Evolutionary conservation across 1,140 invertebrate species (phyloP).

Genomic region (Lithobius niger): DNA sequence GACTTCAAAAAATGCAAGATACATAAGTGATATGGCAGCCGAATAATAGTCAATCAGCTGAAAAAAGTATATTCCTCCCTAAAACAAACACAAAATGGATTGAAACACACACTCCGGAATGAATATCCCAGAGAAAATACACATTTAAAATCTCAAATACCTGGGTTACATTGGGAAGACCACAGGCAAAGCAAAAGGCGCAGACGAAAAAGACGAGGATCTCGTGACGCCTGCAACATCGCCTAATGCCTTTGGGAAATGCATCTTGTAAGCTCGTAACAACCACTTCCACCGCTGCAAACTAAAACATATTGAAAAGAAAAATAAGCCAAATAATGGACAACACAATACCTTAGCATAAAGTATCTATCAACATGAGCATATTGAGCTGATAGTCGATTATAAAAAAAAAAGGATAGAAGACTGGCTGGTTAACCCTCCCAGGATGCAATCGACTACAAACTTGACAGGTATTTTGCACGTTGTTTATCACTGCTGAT

Average conservation of each 20-base stretch:
- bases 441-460: too few relatives aligned
- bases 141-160: slow-evolving; percentile 36
- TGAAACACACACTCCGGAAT: too few relatives aligned
- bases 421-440: too few relatives aligned
- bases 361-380: too few relatives aligned
- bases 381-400: too few relatives aligned
- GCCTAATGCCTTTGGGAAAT: slow-evolving; percentile 67
- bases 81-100: too few relatives aligned
- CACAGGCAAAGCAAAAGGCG: slow-evolving; percentile 63
- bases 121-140: too few relatives aligned
- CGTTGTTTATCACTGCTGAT: too few relatives aligned
- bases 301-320: slow-evolving; percentile 27
- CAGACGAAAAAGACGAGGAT: slow-evolving; percentile 69
- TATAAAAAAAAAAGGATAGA: too few relatives aligned
- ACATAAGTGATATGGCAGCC: slow-evolving; percentile 78
- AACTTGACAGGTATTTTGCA: too few relatives aligned
- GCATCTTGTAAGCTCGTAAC: slow-evolving; percentile 83
- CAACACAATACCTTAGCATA: too few relatives aligned
- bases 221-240: slow-evolving; percentile 68
- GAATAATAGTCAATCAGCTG: slow-evolving; percentile 86
- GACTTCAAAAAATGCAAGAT: slow-evolving; percentile 81
- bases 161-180: slow-evolving; percentile 69
- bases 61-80: slow-evolving; percentile 86
- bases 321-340: too few relatives aligned
- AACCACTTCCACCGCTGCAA: slow-evolving; percentile 77